Conservation (phyloP, 2,888 invertebrate genomes). For the Trachelus tabidus region DNA sequence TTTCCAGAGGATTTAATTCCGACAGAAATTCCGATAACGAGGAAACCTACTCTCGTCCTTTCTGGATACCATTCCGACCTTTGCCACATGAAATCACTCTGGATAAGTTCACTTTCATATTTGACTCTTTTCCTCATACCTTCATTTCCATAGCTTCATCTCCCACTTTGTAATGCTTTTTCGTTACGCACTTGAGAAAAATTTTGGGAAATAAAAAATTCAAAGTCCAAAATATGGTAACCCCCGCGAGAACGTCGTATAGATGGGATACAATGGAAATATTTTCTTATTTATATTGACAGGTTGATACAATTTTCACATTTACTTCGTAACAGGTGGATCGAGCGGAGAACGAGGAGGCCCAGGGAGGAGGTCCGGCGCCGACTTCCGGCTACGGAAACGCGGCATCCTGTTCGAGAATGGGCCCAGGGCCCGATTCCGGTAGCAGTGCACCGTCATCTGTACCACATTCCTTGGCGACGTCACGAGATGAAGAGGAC, state of each 20-base stretch:
- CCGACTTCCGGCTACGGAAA: conserved; percentile 47
- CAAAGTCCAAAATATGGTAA: neutral
- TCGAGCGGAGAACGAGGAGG: conserved; percentile 63
- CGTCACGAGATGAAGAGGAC: conserved; percentile 75
- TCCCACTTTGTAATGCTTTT: neutral
- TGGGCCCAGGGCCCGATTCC: conserved; percentile 63
- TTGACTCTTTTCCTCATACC: neutral
- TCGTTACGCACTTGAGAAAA: neutral
- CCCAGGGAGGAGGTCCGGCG: conserved; percentile 57
- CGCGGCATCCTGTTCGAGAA: conserved; percentile 60
- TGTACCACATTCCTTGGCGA: conserved; percentile 70
- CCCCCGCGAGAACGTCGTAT: no score
- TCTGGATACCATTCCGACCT: neutral
- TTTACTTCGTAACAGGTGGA: conserved; percentile 51
- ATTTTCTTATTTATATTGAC: neutral
- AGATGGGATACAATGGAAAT: no score
- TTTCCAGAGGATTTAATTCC: neutral
- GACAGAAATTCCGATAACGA: neutral
- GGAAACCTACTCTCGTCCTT: neutral
- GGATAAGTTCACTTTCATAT: neutral
- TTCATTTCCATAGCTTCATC: neutral
- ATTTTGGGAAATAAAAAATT: neutral
- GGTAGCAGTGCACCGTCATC: conserved; percentile 64
- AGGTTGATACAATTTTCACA: neutral
- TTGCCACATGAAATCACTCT: neutral